phyloP scores from a whole-genome alignment of 2,113 vertebrate species.

The Toxotes jaculatrix region DNA sequence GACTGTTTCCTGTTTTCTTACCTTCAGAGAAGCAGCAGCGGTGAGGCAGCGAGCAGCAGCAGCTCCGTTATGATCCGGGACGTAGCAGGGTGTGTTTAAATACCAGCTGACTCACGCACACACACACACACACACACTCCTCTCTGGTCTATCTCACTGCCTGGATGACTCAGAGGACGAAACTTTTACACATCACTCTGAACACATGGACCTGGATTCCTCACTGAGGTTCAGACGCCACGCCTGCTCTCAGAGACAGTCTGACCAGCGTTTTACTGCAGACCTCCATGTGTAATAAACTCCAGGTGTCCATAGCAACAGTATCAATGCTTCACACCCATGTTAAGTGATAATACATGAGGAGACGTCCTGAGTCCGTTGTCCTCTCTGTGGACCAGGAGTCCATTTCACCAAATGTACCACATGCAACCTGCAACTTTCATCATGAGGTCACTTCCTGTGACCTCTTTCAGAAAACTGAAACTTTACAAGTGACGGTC shows the following conservation, averaged over 20 bases:
- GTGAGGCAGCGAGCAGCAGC: conserved; percentile 56
- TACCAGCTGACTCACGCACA: conserved; percentile 55
- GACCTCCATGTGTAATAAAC: neutral
- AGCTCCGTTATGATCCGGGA: conserved; percentile 65
- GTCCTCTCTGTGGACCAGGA: no score
- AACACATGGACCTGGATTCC: conserved; percentile 54
- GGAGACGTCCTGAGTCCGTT: no score
- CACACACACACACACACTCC: conserved; percentile 20
- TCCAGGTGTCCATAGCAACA: neutral
- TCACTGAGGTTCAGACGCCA: conserved; percentile 19
- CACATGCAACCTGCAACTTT: no score
- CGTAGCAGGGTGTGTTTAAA: conserved; percentile 80
- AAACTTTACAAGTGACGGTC: no score
- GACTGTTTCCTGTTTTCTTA: conserved; percentile 55
- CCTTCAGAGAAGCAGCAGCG: conserved; percentile 62
- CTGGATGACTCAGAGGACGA: conserved; percentile 47
- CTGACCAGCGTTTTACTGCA: no score
- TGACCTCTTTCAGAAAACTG: no score
- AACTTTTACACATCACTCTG: conserved; percentile 47
- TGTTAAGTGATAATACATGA: no score
- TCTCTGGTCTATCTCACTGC: neutral
- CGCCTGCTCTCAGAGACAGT: neutral
- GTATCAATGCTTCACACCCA: neutral
- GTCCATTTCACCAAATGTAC: no score
- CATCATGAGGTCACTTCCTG: no score